A percentile compares a stretch with the other conserved stretches of the same genome.
phyloP scores from a whole-genome alignment of 2,797 vertebrate genomes.

The Gadopsis bispinosus region DNA sequence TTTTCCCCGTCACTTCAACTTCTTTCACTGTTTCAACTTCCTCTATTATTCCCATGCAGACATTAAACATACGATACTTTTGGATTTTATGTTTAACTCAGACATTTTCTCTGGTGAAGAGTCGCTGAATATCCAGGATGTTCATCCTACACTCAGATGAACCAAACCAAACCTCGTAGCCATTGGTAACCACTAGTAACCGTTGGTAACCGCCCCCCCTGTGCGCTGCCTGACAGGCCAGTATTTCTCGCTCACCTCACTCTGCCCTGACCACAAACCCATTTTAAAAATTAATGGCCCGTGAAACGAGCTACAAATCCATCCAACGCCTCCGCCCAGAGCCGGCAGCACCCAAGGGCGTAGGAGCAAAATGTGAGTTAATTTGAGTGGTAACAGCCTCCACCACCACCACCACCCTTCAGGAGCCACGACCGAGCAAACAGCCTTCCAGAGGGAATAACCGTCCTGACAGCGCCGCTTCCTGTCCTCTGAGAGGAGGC shows the following conservation, averaged over 20 bases:
- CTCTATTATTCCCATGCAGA: background rate
- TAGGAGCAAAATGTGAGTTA: constrained; percentile 47
- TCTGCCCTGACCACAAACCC: constrained; percentile 63
- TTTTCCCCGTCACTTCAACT: too few relatives aligned
- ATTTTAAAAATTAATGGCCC: constrained; percentile 67
- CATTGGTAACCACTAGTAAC: background rate
- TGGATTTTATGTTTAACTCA: background rate
- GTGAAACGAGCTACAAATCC: constrained; percentile 66
- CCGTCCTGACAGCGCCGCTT: constrained; percentile 17
- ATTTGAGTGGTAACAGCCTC: constrained; percentile 36
- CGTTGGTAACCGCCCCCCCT: constrained; percentile 17
- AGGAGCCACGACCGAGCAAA: constrained; percentile 18
- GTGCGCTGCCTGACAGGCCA: constrained; percentile 23
- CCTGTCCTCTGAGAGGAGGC: background rate
- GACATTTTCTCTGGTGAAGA: background rate
- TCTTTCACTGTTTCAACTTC: background rate
- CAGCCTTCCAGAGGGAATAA: constrained; percentile 18
- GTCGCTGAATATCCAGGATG: background rate
- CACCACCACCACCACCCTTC: constrained; percentile 13
- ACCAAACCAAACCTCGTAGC: background rate
- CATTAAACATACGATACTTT: too few relatives aligned
- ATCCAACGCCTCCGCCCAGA: constrained; percentile 26
- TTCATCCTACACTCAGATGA: background rate
- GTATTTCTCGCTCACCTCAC: constrained; percentile 44
- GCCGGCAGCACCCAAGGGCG: constrained; percentile 42